Percentiles rank a stretch among this genome's conserved stretches.
These are phyloP conservation scores for Catostomus latipinnis DNA, from an alignment of 2,797 vertebrate genomes.

Conservation along the genomic window DNA sequence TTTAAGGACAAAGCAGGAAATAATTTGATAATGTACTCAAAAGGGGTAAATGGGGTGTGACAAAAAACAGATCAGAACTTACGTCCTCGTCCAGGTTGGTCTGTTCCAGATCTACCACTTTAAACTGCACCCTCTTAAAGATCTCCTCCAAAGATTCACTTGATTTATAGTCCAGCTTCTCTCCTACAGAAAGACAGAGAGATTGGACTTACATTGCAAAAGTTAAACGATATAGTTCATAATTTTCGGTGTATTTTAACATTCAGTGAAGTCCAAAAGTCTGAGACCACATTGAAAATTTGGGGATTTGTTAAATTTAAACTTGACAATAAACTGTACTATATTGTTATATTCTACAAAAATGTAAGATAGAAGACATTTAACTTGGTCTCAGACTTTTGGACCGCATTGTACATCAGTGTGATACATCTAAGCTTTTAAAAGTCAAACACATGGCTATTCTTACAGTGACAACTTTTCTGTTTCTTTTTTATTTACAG, in stretches of 20 bases:
- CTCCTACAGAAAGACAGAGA: slow-evolving; percentile 74
- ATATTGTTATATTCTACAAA: too few relatives aligned
- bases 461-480: not conserved
- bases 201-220: not conserved
- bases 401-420: too few relatives aligned
- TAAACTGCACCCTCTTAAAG: slow-evolving; percentile 94
- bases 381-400: too few relatives aligned
- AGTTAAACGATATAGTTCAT: too few relatives aligned
- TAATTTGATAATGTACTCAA: not conserved
- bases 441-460: not conserved
- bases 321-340: too few relatives aligned
- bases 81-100: slow-evolving; percentile 95
- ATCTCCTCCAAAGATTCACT: slow-evolving; percentile 94
- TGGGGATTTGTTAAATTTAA: too few relatives aligned
- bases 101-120: slow-evolving; percentile 90
- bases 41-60: not conserved
- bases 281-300: too few relatives aligned
- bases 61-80: slow-evolving; percentile 64
- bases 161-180: slow-evolving; percentile 91
- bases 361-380: too few relatives aligned
- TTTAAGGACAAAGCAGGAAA: not conserved
- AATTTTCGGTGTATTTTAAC: too few relatives aligned
- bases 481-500: slow-evolving; percentile 8
- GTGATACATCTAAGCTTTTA: too few relatives aligned
- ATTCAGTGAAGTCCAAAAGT: too few relatives aligned